Evolutionary conservation across 2,888 invertebrate genomes (phyloP).

Genomic region (Philaethria dido): DNA sequence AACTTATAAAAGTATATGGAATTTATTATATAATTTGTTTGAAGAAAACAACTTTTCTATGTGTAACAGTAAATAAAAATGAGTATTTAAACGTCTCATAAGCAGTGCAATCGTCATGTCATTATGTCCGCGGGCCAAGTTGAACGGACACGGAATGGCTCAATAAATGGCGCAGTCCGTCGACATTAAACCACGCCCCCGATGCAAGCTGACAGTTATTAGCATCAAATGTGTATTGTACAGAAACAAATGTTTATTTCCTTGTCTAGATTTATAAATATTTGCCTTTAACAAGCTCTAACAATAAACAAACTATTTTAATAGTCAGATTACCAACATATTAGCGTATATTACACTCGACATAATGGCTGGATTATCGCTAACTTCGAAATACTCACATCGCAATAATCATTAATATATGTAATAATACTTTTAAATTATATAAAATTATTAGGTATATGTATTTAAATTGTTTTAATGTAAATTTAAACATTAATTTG

Average conservation of each 20-base stretch:
- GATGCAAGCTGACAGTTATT: slow-evolving; percentile 28
- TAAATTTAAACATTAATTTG: background rate
- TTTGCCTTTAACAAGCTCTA: background rate
- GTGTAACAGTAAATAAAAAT: slow-evolving; percentile 13
- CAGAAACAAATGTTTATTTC: slow-evolving; percentile 12
- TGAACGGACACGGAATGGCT: slow-evolving; percentile 41
- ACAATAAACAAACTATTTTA: background rate
- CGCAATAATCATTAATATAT: background rate
- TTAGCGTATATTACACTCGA: too few relatives aligned
- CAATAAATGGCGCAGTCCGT: slow-evolving; percentile 36
- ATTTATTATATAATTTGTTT: background rate
- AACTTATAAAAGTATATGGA: background rate
- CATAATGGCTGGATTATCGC: background rate
- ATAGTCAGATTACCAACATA: background rate
- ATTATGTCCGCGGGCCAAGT: slow-evolving; percentile 37
- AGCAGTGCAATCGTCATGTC: slow-evolving; percentile 33
- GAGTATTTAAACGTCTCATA: slow-evolving; percentile 20
- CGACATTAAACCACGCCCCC: slow-evolving; percentile 28
- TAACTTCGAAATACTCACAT: background rate
- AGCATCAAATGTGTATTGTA: slow-evolving; percentile 10
- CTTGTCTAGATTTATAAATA: background rate
- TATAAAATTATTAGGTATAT: background rate
- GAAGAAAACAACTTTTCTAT: background rate
- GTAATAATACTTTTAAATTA: background rate
- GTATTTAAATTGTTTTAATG: background rate